Percentiles rank a stretch among this genome's conserved stretches.
Evolutionary conservation across 2,113 vertebrate species (phyloP).

Genomic region (Neolamprologus toae): DNA sequence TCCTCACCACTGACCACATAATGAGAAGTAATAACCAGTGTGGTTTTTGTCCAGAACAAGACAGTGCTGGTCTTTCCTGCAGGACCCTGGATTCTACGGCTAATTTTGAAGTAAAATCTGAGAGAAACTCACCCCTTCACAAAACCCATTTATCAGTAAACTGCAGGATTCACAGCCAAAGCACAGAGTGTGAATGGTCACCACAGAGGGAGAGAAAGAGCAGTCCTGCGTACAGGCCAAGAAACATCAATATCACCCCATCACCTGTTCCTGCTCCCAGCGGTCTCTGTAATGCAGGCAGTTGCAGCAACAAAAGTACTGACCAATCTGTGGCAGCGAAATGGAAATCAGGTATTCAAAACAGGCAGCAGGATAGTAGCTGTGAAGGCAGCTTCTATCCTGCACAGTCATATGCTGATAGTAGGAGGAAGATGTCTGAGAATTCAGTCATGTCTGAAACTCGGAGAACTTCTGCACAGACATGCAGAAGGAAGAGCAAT

Average conservation of each 20-base stretch:
- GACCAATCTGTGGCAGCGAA: not conserved
- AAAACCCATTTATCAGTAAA: not conserved
- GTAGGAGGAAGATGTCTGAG: not conserved
- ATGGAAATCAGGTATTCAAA: not conserved
- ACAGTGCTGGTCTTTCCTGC: not conserved
- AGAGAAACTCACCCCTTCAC: not conserved
- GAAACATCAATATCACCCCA: not conserved
- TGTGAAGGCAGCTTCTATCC: not conserved
- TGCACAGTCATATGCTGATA: not conserved
- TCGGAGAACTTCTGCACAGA: not conserved
- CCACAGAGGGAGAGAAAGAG: not conserved
- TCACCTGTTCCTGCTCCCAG: not conserved
- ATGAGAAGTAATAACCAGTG: not conserved
- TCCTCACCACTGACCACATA: not conserved
- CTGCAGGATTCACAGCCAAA: not conserved
- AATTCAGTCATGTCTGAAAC: not conserved
- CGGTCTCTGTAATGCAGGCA: not conserved
- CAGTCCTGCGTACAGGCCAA: not conserved
- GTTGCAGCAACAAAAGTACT: not conserved
- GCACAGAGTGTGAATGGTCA: not conserved
- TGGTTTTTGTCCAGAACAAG: not conserved
- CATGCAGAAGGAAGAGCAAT: not conserved
- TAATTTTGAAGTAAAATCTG: not conserved
- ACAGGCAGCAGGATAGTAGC: not conserved
- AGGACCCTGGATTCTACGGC: not conserved